Evolutionary conservation across 1,140 invertebrate species (phyloP).

Genomic region (Drosophila grimshawi): DNA sequence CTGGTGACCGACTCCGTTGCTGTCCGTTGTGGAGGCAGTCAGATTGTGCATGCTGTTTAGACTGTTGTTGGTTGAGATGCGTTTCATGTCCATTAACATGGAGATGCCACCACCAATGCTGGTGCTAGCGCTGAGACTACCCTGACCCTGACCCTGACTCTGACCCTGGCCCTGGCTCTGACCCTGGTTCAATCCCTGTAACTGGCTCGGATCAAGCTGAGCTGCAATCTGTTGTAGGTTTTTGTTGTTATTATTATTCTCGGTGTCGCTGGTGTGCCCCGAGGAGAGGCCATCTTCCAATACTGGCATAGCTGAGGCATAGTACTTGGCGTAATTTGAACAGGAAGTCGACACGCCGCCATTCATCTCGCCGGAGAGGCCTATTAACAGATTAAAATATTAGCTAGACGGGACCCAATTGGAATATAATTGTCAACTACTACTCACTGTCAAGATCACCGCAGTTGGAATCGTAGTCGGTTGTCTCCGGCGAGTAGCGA

Average conservation of each 20-base stretch:
- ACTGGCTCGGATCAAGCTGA: slow-evolving; percentile 12
- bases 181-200: not conserved
- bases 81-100: slow-evolving; percentile 83
- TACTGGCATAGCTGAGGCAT: slow-evolving; percentile 91
- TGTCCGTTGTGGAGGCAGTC: slow-evolving; percentile 69
- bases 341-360: slow-evolving; percentile 76
- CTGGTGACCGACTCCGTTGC: slow-evolving; percentile 44
- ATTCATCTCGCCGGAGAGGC: slow-evolving; percentile 84
- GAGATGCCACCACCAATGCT: slow-evolving; percentile 81
- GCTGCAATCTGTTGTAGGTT: slow-evolving; percentile 49
- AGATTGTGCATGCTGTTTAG: slow-evolving; percentile 81
- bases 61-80: slow-evolving; percentile 79
- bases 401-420: not conserved
- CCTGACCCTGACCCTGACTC: slow-evolving; percentile 42
- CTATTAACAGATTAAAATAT: slow-evolving; percentile 17
- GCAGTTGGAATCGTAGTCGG: slow-evolving; percentile 95
- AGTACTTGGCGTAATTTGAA: slow-evolving; percentile 82
- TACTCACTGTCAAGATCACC: slow-evolving; percentile 91
- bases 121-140: slow-evolving; percentile 56
- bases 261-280: slow-evolving; percentile 95
- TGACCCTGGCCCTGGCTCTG: slow-evolving; percentile 11
- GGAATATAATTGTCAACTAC: not conserved
- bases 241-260: slow-evolving; percentile 87
- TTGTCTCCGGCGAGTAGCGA: slow-evolving; percentile 96
- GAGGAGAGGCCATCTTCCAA: slow-evolving; percentile 96